Evolutionary conservation across 2,113 vertebrate genomes (phyloP).

Genomic region (Spea multiplicata): DNA sequence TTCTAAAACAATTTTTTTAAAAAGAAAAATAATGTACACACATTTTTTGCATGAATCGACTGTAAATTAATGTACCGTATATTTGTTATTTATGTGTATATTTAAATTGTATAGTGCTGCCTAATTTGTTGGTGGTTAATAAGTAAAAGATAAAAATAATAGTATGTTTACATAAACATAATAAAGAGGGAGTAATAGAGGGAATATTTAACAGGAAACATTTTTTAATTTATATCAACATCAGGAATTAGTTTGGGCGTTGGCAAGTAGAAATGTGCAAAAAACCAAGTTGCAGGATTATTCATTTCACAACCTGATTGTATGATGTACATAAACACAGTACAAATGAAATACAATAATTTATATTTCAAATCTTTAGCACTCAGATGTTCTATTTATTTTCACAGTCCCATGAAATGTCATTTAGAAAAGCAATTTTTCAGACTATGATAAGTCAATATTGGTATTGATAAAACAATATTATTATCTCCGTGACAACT

Average conservation of each 20-base stretch:
- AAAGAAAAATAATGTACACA: too few relatives aligned
- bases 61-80: too few relatives aligned
- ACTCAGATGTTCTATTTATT: conserved; percentile 45
- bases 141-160: neutral
- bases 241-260: conserved; percentile 4
- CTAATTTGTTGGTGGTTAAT: too few relatives aligned
- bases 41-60: too few relatives aligned
- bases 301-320: conserved; percentile 16
- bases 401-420: conserved; percentile 46
- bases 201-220: neutral
- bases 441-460: conserved; percentile 55
- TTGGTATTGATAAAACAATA: conserved; percentile 56
- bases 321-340: conserved; percentile 27
- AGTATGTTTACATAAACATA: neutral
- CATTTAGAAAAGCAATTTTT: conserved; percentile 56
- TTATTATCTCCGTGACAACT: conserved; percentile 63
- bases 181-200: neutral
- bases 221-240: conserved; percentile 17
- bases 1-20: too few relatives aligned
- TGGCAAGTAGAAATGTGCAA: conserved; percentile 5
- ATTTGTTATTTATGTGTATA: too few relatives aligned
- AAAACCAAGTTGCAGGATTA: conserved; percentile 19
- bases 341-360: conserved; percentile 39
- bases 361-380: conserved; percentile 43
- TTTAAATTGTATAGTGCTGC: too few relatives aligned